Conservation (phyloP, 2,797 vertebrate genomes). For the Gephyroberyx darwinii region DNA sequence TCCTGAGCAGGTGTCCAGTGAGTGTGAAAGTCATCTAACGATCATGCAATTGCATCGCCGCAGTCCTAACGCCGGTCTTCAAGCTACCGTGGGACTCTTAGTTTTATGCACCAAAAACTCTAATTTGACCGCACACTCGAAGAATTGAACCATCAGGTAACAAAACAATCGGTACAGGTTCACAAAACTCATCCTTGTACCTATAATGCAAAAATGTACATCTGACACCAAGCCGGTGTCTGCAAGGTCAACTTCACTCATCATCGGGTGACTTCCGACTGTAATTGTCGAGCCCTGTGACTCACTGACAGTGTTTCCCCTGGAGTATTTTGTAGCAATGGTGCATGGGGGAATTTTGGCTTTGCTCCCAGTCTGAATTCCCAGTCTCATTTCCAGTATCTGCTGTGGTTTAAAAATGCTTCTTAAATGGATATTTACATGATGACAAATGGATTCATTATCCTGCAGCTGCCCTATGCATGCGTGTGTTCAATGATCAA, state of each 20-base stretch:
- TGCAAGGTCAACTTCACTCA: background rate
- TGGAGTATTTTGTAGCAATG: conserved; percentile 26
- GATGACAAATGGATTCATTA: conserved; percentile 34
- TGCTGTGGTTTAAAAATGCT: conserved; percentile 29
- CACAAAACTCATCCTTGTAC: background rate
- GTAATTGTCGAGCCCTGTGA: background rate
- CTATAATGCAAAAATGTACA: background rate
- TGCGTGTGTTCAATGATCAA: conserved; percentile 26
- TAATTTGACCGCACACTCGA: background rate
- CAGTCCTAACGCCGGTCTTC: conserved; percentile 2
- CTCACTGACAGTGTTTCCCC: conserved; percentile 18
- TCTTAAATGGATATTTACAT: conserved; percentile 25
- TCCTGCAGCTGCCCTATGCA: background rate
- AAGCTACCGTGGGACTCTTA: too few relatives aligned
- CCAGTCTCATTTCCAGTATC: conserved; percentile 31
- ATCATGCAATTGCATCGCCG: conserved; percentile 3
- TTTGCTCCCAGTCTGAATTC: conserved; percentile 28
- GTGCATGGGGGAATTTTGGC: conserved; percentile 29
- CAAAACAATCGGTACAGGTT: background rate
- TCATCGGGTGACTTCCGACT: background rate
- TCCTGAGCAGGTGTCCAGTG: conserved; percentile 3
- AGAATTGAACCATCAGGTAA: background rate
- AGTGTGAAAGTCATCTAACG: conserved; percentile 5
- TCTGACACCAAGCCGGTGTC: background rate
- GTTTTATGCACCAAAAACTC: too few relatives aligned